These are phyloP conservation scores for Hemiprocne comata DNA, from an alignment of 2,113 vertebrate species.

Conservation along the genomic window DNA sequence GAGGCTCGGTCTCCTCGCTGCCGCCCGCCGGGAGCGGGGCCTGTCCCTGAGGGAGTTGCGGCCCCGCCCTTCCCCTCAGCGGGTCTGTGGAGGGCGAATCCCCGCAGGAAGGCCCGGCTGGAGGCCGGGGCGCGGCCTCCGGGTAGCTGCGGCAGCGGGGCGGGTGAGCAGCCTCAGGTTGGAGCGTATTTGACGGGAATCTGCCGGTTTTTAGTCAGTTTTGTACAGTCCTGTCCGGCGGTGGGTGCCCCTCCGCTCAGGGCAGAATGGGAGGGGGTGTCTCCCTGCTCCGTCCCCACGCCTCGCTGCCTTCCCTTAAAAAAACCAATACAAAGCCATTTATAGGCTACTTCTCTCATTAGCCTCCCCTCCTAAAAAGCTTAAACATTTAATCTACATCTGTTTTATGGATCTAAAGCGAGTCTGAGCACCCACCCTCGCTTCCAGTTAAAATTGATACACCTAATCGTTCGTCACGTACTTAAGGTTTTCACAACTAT, in stretches of 20 bases:
- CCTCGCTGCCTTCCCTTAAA: background rate
- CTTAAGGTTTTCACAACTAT: background rate
- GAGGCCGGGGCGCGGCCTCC: background rate
- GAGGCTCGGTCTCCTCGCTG: background rate
- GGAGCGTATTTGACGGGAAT: background rate
- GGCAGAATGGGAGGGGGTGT: background rate
- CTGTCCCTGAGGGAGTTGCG: background rate
- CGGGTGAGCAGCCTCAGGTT: background rate
- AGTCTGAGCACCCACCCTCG: fast-evolving
- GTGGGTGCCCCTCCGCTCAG: background rate
- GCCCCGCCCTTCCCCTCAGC: background rate
- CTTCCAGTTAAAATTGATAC: background rate
- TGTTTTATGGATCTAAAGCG: background rate
- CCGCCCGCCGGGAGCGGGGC: too few species aligned
- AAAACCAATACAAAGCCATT: background rate
- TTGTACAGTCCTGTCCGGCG: fast-evolving
- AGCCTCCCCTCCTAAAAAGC: background rate
- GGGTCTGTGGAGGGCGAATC: background rate
- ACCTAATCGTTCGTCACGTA: fast-evolving
- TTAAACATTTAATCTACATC: background rate
- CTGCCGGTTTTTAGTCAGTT: background rate
- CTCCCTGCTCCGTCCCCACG: too few species aligned
- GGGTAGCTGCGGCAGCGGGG: background rate
- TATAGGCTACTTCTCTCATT: background rate
- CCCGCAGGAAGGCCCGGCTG: background rate